Base-by-base conservation (phyloP, 1,140 invertebrate genomes). In the Theocolax elegans region DNA sequence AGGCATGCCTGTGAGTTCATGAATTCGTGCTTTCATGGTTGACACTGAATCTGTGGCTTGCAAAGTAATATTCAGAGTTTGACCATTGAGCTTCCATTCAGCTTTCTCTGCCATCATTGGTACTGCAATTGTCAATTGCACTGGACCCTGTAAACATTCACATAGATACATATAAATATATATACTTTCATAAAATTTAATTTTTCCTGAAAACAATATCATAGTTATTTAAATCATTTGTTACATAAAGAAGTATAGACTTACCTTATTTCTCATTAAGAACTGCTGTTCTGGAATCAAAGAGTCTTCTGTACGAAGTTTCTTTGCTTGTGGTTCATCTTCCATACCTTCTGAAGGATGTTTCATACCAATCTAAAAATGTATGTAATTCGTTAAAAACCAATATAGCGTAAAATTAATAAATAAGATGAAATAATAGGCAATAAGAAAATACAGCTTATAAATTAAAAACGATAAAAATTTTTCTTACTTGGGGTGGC, bases 11-110 rank as follows among this genome's bases (percentile, higher is more conserved):
- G 93, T 93, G 75, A 92, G 88, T 76, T 99, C 94, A 78, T 96
- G 93, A 66, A 99, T 89, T 78, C 94, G 92, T 2, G 91, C 90
- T 85, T 99, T 99, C 54, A 99, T 89, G 21, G 92, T 92, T 35
- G 94, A 90, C 2, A 98, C 91, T 1, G 90, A 89, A 73, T 98
- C 95, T 7, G 89, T 90, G 7, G 96, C 86, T 42, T 94, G 90
- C 73, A 99, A 80, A 2, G 91, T 92, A 25, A 97, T 88, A 19
- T 88, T 89, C 53, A 99, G 83, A 49, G 91, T 89, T 83, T 99
- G 97, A 1, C 98, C 98, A 82, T 94, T 94, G n/a, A 99, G 87
- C 75, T 95, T 95, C 97, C 97, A 99, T 89, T 99, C 97, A 0
- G 93, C 86, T 79, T 98, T 97, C 75, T 99, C 96, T 0, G 92